phyloP scores from a whole-genome alignment of 2,113 vertebrate species.

The Camelus bactrianus region DNA sequence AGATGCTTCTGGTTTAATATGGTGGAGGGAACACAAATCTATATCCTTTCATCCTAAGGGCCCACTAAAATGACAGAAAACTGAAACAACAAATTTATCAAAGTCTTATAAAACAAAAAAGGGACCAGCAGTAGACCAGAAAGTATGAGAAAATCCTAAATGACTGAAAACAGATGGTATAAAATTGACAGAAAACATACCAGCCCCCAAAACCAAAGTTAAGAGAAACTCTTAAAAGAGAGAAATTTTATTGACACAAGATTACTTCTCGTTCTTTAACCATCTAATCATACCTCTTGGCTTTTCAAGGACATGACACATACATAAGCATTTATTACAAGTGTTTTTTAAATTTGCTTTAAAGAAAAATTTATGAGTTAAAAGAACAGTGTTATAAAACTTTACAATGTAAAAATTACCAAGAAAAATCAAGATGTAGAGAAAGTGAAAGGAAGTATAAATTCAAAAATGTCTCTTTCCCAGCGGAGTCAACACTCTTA shows the following conservation, averaged over 20 bases:
- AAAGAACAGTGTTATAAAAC: background rate
- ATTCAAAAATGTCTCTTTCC: constrained; percentile 23
- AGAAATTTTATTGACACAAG: background rate
- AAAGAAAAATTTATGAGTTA: constrained; percentile 17
- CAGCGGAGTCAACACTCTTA: background rate
- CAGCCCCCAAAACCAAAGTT: constrained; percentile 11
- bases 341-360: background rate
- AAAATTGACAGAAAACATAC: background rate
- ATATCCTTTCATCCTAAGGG: background rate
- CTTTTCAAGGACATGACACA: background rate
- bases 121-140: background rate
- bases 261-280: constrained; percentile 30
- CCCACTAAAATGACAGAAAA: background rate
- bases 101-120: constrained; percentile 14
- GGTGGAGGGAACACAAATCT: background rate
- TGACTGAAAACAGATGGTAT: constrained; percentile 14
- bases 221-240: background rate
- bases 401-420: constrained; percentile 25
- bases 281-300: background rate
- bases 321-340: constrained; percentile 32
- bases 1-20: background rate
- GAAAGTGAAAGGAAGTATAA: background rate
- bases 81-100: constrained; percentile 40
- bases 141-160: constrained; percentile 1
- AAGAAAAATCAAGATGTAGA: constrained; percentile 17